Evolutionary conservation across 2,797 vertebrate species (phyloP), one percentile per base, ranked within the genome.

Genomic region (Diplodus puntazzo): DNA sequence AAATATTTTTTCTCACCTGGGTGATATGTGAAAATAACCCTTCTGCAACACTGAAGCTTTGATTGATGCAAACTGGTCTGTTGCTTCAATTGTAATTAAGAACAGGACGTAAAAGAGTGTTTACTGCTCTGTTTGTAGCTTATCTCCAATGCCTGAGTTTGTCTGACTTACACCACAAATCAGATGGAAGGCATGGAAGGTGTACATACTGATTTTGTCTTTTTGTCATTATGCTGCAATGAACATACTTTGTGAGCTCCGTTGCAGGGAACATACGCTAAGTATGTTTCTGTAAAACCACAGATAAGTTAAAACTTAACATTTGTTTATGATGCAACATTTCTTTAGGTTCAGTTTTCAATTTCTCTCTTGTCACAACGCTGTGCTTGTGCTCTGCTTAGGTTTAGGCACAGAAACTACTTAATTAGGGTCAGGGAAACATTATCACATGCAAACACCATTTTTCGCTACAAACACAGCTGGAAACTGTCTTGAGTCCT

Each of bases 1-100:
- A 75, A 79, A 64, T 48, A 46, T 81, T 79, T 77, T 75, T 63
- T 79, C 53, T 52, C 42, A 66, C 73, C 39, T 75, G 49, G 23
- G 50, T 48, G 75, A 42, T 43, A 16, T 65, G 48, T 71, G 43
- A 69, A 79, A 55, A 65, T 7, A 57, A 20, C 74, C 9, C 12
- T 25, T 74, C 27, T 68, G 42, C 13, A 20, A 27, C 27, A 17
- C 39, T 21, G 42, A 25, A 25, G 65, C 65, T 69, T 46, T 75
- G 62, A 76, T 59, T 39, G 39, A 34, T 67, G 10, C 34, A 68
- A 54, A 21, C 16, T 48, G 63, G 60, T 76, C 27, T 42, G 57
- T 60, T 75, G 46, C 62, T 62, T 80, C 14, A 1, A 13, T 48
- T 63, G 39, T 69, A 69, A 80, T 83, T 78, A 81, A 81, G 48